These are phyloP conservation scores for Epinotia ramella DNA, from an alignment of 2,888 invertebrate species.

Conservation along the genomic window DNA sequence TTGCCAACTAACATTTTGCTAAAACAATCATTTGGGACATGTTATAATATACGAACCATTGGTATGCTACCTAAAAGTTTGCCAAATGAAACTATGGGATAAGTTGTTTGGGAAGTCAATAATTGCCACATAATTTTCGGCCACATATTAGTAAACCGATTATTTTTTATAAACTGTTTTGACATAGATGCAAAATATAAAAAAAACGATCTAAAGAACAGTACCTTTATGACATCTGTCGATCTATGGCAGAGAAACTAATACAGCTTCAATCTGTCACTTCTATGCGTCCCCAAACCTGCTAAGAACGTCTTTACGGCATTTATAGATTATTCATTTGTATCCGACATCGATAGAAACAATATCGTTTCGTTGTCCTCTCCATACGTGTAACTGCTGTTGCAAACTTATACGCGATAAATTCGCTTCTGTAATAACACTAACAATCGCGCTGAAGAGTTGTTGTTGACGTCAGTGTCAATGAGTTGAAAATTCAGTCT, in stretches of 20 bases:
- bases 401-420: constrained; percentile 56
- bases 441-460: constrained; percentile 21
- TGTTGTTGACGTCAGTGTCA: constrained; percentile 3
- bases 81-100: no score
- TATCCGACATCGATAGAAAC: constrained; percentile 79
- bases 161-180: no score
- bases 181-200: no score
- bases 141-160: no score
- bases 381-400: constrained; percentile 71
- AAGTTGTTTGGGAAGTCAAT: no score
- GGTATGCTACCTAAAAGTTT: no score
- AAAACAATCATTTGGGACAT: no score
- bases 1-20: no score
- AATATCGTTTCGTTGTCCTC: constrained; percentile 73
- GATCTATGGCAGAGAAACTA: background rate
- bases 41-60: no score
- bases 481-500: constrained; percentile 1
- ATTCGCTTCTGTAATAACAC: constrained; percentile 20
- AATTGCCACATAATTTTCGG: no score
- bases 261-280: constrained; percentile 37
- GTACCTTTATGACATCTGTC: no score
- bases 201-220: no score
- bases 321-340: constrained; percentile 85
- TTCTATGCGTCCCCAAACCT: constrained; percentile 59
- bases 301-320: constrained; percentile 76